Percentiles rank a stretch among this genome's conserved stretches.
phyloP scores from a whole-genome alignment of 2,113 vertebrate genomes.

The Chloroceryle aenea region DNA sequence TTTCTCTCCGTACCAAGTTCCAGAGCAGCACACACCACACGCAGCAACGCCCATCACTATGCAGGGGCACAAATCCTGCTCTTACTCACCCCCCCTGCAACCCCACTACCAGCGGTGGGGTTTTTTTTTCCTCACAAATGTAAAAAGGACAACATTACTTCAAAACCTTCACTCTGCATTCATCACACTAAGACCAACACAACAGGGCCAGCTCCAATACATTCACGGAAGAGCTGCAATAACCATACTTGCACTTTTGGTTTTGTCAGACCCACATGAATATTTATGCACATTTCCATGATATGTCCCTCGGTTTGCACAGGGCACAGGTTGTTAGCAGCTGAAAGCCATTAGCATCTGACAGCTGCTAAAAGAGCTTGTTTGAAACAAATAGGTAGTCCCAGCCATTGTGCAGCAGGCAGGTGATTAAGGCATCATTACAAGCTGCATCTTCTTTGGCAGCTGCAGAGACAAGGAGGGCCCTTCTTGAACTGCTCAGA shows the following conservation, averaged over 20 bases:
- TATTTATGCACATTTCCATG: background rate
- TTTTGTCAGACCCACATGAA: constrained; percentile 25
- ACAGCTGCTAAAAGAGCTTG: constrained; percentile 21
- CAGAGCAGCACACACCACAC: background rate
- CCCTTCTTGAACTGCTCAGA: background rate
- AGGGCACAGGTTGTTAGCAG: constrained; percentile 51
- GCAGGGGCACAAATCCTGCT: background rate
- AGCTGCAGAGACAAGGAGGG: background rate
- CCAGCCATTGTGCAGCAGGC: background rate
- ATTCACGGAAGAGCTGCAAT: background rate
- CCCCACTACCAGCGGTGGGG: background rate
- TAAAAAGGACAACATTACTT: background rate
- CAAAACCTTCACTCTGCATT: background rate
- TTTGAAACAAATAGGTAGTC: background rate
- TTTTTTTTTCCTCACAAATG: background rate
- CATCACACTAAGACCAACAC: background rate
- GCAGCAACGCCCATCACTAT: rapidly evolving
- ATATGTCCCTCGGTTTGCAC: background rate
- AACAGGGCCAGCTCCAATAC: background rate
- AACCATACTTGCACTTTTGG: background rate
- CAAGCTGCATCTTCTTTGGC: background rate
- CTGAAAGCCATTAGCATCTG: constrained; percentile 35
- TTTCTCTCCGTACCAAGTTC: background rate
- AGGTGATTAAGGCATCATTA: background rate
- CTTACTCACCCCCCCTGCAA: rapidly evolving